phyloP scores from a whole-genome alignment of 2,797 vertebrate species.

The Chelmon rostratus region DNA sequence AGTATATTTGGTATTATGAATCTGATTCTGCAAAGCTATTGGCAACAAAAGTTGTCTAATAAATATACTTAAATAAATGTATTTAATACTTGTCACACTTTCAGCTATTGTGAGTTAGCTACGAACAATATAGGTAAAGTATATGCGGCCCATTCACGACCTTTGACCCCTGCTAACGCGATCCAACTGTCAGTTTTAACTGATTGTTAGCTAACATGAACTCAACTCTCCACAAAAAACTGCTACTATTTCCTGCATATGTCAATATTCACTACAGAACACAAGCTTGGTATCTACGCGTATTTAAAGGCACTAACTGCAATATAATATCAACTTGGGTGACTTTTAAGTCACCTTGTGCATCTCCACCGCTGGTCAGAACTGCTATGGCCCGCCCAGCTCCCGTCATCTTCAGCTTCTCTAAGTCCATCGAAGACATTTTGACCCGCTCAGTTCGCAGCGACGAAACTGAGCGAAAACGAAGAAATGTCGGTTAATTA shows the following conservation, averaged over 20 bases:
- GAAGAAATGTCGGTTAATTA: neutral
- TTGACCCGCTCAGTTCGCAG: conserved; percentile 16
- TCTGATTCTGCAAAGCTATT: neutral
- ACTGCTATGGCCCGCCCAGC: conserved; percentile 93
- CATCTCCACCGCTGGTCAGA: conserved; percentile 95
- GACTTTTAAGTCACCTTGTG: conserved; percentile 88
- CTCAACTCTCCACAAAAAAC: neutral
- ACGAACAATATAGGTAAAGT: neutral
- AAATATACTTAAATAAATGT: neutral
- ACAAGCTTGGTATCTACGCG: accelerated
- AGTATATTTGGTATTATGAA: no score
- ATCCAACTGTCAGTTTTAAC: neutral
- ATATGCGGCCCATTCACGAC: neutral
- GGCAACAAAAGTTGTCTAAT: neutral
- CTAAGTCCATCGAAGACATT: conserved; percentile 87
- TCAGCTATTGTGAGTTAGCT: neutral
- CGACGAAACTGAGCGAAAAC: neutral
- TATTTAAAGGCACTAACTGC: neutral
- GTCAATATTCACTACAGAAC: neutral
- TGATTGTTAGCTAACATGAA: neutral
- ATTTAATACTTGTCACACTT: neutral
- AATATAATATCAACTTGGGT: accelerated
- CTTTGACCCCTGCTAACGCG: conserved; percentile 50
- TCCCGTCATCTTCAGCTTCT: conserved; percentile 92
- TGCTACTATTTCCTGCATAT: accelerated